A percentile compares a stretch with the other conserved stretches of the same genome.
These are phyloP conservation scores for Trachelipus rathkii DNA, from an alignment of 1,140 invertebrate species.

Conservation along the genomic window DNA sequence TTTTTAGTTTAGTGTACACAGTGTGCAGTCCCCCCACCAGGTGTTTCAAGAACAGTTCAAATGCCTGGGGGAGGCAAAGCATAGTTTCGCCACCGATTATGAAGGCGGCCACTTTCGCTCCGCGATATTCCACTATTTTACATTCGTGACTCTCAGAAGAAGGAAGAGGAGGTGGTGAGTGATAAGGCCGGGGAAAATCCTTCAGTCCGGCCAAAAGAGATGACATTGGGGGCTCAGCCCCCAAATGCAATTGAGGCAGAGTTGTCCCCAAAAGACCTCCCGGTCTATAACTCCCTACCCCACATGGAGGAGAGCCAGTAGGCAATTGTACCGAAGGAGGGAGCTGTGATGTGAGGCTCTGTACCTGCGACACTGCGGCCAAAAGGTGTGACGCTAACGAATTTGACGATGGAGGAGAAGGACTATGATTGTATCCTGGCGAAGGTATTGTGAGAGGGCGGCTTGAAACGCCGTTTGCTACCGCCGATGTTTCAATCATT, in stretches of 20 bases:
- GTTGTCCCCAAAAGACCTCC: slow-evolving; percentile 36
- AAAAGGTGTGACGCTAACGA: slow-evolving; percentile 45
- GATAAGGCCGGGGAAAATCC: slow-evolving; percentile 29
- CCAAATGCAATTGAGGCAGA: slow-evolving; percentile 25
- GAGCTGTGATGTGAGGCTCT: slow-evolving; percentile 42
- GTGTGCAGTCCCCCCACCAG: slow-evolving; percentile 96
- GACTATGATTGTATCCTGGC: slow-evolving; percentile 30
- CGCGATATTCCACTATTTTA: slow-evolving; percentile 91
- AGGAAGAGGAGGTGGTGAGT: slow-evolving; percentile 28
- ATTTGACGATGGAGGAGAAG: slow-evolving; percentile 45
- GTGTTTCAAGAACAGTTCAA: slow-evolving; percentile 98
- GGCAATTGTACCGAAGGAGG: slow-evolving; percentile 42
- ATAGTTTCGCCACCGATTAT: slow-evolving; percentile 92
- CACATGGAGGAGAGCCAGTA: slow-evolving; percentile 42
- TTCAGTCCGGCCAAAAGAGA: slow-evolving; percentile 41
- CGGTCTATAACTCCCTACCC: slow-evolving; percentile 39
- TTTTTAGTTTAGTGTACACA: slow-evolving; percentile 96
- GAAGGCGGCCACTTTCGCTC: slow-evolving; percentile 93
- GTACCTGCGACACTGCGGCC: slow-evolving; percentile 44
- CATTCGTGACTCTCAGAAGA: slow-evolving; percentile 64
- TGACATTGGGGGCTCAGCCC: slow-evolving; percentile 31
- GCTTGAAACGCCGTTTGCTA: slow-evolving; percentile 11
- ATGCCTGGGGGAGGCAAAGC: slow-evolving; percentile 95
- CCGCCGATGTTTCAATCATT: slow-evolving; percentile 40
- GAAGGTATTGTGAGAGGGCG: slow-evolving; percentile 2